Evolutionary conservation across 1,140 invertebrate species (phyloP).

Genomic region (Acromyrmex heyeri): DNA sequence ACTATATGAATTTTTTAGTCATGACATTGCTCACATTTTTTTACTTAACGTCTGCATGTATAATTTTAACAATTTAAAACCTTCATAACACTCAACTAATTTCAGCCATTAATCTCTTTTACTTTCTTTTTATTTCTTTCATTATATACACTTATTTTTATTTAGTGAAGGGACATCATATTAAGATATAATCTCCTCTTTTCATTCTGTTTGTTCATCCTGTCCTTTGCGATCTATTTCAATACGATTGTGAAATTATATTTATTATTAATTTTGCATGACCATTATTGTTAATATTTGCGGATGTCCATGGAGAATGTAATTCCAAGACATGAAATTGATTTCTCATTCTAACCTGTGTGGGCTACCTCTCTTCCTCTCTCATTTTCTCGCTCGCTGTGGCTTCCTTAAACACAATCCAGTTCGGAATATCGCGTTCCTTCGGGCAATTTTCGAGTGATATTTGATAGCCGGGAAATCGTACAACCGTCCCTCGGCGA

Average conservation of each 20-base stretch:
- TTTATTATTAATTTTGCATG: neutral
- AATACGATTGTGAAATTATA: neutral
- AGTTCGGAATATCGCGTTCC: constrained; percentile 70
- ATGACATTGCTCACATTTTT: neutral
- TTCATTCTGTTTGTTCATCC: neutral
- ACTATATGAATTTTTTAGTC: neutral
- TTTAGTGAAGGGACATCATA: neutral
- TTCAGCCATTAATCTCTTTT: neutral
- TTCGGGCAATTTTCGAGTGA: constrained; percentile 70
- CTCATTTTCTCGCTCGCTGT: constrained; percentile 41
- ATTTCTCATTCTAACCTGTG: neutral
- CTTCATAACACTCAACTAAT: neutral
- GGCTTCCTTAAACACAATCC: constrained; percentile 64
- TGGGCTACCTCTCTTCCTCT: neutral
- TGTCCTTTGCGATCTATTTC: neutral
- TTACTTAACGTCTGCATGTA: neutral
- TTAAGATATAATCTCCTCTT: neutral
- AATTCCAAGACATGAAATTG: constrained; percentile 23
- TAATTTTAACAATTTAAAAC: neutral
- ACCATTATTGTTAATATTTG: neutral
- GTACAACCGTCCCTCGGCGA: constrained; percentile 50
- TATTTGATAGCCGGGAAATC: constrained; percentile 74
- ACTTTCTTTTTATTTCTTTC: neutral
- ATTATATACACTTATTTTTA: neutral
- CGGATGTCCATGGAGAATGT: neutral